Evolutionary conservation across 1,140 invertebrate species (phyloP).

Genomic region (Drosophila nasuta): DNA sequence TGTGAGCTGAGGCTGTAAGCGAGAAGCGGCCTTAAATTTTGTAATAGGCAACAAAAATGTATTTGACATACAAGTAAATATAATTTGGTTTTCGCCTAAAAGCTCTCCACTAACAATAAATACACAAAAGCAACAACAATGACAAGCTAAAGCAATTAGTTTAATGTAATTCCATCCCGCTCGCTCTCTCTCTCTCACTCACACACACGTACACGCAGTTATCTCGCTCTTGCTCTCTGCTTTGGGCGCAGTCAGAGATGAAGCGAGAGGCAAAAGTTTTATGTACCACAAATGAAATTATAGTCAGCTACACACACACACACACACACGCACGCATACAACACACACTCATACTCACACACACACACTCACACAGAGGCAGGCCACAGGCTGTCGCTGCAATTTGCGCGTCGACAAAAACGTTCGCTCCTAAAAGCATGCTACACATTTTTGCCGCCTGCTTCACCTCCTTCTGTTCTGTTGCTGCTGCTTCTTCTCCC

Average conservation of each 20-base stretch:
- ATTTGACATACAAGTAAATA: constrained; percentile 72
- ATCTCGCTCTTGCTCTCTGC: constrained; percentile 8
- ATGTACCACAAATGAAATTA: constrained; percentile 83
- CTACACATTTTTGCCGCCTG: constrained; percentile 54
- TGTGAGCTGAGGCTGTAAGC: not conserved
- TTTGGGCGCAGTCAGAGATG: constrained; percentile 60
- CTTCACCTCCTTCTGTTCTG: not conserved
- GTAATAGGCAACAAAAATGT: constrained; percentile 50
- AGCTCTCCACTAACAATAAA: constrained; percentile 77
- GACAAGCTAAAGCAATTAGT: constrained; percentile 84
- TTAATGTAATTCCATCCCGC: constrained; percentile 72
- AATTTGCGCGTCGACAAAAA: constrained; percentile 70
- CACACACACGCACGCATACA: not conserved
- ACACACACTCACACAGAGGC: constrained; percentile 26
- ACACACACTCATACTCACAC: constrained; percentile 26
- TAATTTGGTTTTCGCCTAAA: constrained; percentile 73
- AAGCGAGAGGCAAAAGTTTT: constrained; percentile 73
- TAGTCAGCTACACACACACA: constrained; percentile 51
- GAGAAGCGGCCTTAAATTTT: constrained; percentile 36
- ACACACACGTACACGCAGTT: constrained; percentile 19
- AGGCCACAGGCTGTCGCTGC: constrained; percentile 73
- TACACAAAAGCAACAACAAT: constrained; percentile 61
- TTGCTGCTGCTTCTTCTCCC: not conserved
- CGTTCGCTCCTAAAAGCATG: constrained; percentile 75
- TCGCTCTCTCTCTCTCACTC: not conserved